Evolutionary conservation across 2,888 invertebrate species (phyloP), one percentile per base, ranked within the genome.

Genomic region (Hirtodrosophila trivittata): DNA sequence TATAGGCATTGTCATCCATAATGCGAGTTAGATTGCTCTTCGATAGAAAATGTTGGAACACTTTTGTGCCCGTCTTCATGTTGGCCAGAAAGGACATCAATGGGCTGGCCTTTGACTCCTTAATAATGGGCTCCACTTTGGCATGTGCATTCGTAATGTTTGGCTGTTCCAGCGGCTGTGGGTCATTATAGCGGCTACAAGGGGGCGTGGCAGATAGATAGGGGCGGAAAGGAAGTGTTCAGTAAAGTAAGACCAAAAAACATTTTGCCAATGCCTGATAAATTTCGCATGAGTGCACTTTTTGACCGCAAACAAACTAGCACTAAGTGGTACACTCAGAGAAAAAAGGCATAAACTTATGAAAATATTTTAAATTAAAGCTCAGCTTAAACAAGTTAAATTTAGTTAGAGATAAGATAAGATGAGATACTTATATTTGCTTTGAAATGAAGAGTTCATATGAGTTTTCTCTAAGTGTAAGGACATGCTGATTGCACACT

Each of bases 11-110:
- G 63, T 91, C 90, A 83, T 93, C 92, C 86, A 91, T 91, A 69
- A 93, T 90, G 80, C 92, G 91, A 39, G 93, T 92, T 42, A 93
- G 92, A 88, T 93, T 93, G 66, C 93, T 93, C 84, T 92, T 91
- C 25, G 92, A 92, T 65, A 93, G 90, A 83, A 93, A 93, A 87
- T 93, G 93, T 80, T 93, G 93, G 87, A 93, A 93, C 46, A 93
- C 93, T 86, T 93, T 91, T 56, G 93, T 93, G 57, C 93, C 93
- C 66, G 92, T 93, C 89, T 93, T 93, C 86, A 93, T 92, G 88
- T 92, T 92, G 67, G 92, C 92, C 70, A 93, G 89, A 80, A 93
- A 91, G 51, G 89, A 90, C 89, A 91, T 91, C 66, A 91, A 77
- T 49, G 89, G 89, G 65, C 88, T 91, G 39, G 89, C 77, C 74